A percentile compares a stretch with the other conserved stretches of the same genome.
Conservation (phyloP, 2,888 invertebrate species). For the Drosophila incognita region DNA sequence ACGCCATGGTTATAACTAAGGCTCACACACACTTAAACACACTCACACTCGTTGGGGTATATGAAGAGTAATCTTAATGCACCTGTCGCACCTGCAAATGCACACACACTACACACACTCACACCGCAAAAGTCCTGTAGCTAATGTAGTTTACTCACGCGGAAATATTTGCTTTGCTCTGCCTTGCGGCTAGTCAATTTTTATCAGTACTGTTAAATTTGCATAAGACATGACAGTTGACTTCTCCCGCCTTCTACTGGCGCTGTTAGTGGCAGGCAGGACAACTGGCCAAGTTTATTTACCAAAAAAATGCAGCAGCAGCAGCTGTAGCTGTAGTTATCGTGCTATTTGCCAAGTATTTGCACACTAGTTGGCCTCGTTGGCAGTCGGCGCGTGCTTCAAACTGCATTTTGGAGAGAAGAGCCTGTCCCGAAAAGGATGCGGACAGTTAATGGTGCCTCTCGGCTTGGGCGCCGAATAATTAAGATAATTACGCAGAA, state of each 20-base stretch:
- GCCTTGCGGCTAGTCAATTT: slow-evolving; percentile 58
- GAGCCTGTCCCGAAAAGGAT: slow-evolving; percentile 13
- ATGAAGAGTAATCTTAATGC: slow-evolving; percentile 53
- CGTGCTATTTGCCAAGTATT: slow-evolving; percentile 11
- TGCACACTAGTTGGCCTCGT: slow-evolving; percentile 33
- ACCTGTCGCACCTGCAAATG: slow-evolving; percentile 66
- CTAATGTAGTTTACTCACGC: slow-evolving; percentile 74
- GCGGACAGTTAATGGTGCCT: slow-evolving; percentile 40
- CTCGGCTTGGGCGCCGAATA: slow-evolving; percentile 50
- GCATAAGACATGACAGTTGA: slow-evolving; percentile 55
- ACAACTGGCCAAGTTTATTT: slow-evolving; percentile 40
- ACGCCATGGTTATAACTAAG: slow-evolving; percentile 21
- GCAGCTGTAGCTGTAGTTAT: slow-evolving; percentile 11
- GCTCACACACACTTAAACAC: slow-evolving; percentile 3
- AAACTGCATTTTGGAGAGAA: slow-evolving; percentile 24
- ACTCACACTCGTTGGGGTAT: slow-evolving; percentile 1
- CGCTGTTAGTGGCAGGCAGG: slow-evolving; percentile 16
- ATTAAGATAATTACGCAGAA: slow-evolving; percentile 65
- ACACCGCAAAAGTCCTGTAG: slow-evolving; percentile 41
- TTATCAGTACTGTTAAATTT: slow-evolving; percentile 63
- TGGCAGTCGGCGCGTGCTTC: slow-evolving; percentile 38
- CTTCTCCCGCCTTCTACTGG: slow-evolving; percentile 14
- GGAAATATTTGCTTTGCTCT: slow-evolving; percentile 71
- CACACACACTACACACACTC: slow-evolving; percentile 24
- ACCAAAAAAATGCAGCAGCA: slow-evolving; percentile 15